Evolutionary conservation across 2,113 vertebrate genomes (phyloP), one percentile per base, ranked within the genome.

Genomic region (Microcebus griseorufus): DNA sequence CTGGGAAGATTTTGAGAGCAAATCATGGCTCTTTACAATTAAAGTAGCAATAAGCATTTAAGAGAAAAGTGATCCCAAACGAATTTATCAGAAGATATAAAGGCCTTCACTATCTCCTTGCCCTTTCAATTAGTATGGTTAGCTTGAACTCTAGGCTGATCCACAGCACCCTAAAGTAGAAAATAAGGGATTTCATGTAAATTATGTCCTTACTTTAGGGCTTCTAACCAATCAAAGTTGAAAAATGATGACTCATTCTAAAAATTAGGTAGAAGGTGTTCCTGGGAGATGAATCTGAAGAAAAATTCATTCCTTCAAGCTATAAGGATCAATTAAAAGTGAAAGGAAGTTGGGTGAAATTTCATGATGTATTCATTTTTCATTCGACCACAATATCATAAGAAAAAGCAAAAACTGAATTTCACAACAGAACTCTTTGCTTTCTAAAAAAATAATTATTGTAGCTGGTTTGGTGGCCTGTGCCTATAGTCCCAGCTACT

Each of bases 301-400:
- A 76, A 0, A 93, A 92, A 65, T 87, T 58, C 29, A 65, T 83
- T 58, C 29, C 13, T 10, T 85, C 55, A 94, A 80, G 12, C 13
- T 14, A 22, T 32, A 27, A 84, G 18, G 17, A 92, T 87, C 62
- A 97, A 83, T 92, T 76, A 72, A 67, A 94, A 81, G 1, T 70
- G 10, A 85, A 97, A 88, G 22, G 5, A 92, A 95, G 79, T 45
- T 92, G 27, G 58, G 0, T 73, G 91, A 67, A 70, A 86, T 72
- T 76, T 95, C 17, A 78, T 39, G 3, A 88, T 76, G 3, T 45
- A 67, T 73, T 97, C 75, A n/a, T 81, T 88, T 93, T 93, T 81
- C 32, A n/a, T 60, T 88, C 86, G 42, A 39, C 7, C 6, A 81
- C 23, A 92, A 81, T 81, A 81, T 73, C 53, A 42, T 75, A 65